Evolutionary conservation across 2,113 vertebrate species (phyloP).

Genomic region (Dasypus novemcinctus): DNA sequence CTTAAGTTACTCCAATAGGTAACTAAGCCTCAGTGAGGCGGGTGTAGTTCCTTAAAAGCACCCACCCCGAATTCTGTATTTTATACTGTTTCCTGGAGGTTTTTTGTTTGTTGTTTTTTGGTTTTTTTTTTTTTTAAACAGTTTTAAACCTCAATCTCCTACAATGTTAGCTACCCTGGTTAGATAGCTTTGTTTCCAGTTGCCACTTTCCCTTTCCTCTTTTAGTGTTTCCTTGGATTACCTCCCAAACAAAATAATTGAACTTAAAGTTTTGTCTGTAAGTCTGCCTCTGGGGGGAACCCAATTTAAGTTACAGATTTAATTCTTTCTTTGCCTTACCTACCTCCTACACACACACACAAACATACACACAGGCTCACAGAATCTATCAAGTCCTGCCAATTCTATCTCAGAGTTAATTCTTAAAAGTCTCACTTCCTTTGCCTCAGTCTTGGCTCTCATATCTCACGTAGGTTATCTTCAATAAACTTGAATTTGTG

Average conservation of each 20-base stretch:
- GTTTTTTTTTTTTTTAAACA: neutral
- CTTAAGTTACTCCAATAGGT: neutral
- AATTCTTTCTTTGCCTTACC: neutral
- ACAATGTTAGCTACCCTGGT: neutral
- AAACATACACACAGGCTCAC: neutral
- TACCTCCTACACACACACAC: neutral
- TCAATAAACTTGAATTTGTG: neutral
- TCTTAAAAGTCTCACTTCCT: neutral
- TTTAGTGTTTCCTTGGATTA: neutral
- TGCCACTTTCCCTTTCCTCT: rapidly evolving
- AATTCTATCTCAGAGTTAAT: neutral
- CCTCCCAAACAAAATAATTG: neutral
- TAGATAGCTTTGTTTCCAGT: neutral
- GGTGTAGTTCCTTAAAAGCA: neutral
- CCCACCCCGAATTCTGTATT: neutral
- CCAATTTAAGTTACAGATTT: neutral
- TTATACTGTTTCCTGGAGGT: neutral
- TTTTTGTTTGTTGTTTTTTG: too few relatives aligned
- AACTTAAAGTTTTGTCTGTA: neutral
- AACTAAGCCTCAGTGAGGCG: neutral
- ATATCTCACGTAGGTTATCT: neutral
- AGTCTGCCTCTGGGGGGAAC: neutral
- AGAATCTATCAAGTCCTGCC: neutral
- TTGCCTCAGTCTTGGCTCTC: neutral
- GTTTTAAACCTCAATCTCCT: neutral